A percentile compares a stretch with the other conserved stretches of the same genome.
phyloP scores from a whole-genome alignment of 1,140 invertebrate genomes.

The Pararge aegeria region DNA sequence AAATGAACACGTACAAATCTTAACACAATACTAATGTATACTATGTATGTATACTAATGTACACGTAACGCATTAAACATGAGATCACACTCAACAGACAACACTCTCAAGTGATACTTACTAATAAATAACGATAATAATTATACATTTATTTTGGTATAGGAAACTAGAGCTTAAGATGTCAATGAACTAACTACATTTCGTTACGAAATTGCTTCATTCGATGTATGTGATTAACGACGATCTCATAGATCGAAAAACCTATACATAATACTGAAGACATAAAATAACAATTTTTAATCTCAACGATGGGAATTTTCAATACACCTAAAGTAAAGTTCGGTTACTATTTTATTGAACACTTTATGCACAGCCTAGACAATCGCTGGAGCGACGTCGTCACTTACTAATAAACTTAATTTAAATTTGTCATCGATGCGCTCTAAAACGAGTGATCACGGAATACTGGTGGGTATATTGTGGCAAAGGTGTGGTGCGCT shows the following conservation, averaged over 20 bases:
- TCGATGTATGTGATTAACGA: constrained; percentile 36
- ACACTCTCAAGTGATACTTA: constrained; percentile 57
- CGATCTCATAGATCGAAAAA: constrained; percentile 44
- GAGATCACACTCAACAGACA: constrained; percentile 72
- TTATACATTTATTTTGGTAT: constrained; percentile 74
- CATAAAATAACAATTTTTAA: constrained; percentile 59
- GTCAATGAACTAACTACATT: constrained; percentile 39
- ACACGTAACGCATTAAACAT: constrained; percentile 50
- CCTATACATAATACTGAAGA: constrained; percentile 63
- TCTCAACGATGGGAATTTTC: constrained; percentile 68
- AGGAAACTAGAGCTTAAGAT: constrained; percentile 69
- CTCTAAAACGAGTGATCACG: constrained; percentile 78
- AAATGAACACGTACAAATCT: constrained; percentile 59
- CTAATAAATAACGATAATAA: constrained; percentile 77
- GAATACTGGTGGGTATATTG: constrained; percentile 77
- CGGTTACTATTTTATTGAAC: constrained; percentile 73
- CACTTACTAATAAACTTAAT: constrained; percentile 69
- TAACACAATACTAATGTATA: constrained; percentile 44
- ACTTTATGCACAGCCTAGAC: constrained; percentile 78
- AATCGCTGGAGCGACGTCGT: constrained; percentile 59
- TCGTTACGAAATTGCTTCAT: constrained; percentile 36
- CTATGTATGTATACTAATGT: too few relatives aligned
- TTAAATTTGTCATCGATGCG: constrained; percentile 70
- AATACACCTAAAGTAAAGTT: constrained; percentile 60
- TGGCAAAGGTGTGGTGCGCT: constrained; percentile 69